Percentiles rank a stretch among this genome's conserved stretches.
These are phyloP conservation scores for Sus cebifrons DNA, from an alignment of 2,797 vertebrate species.

Conservation along the genomic window DNA sequence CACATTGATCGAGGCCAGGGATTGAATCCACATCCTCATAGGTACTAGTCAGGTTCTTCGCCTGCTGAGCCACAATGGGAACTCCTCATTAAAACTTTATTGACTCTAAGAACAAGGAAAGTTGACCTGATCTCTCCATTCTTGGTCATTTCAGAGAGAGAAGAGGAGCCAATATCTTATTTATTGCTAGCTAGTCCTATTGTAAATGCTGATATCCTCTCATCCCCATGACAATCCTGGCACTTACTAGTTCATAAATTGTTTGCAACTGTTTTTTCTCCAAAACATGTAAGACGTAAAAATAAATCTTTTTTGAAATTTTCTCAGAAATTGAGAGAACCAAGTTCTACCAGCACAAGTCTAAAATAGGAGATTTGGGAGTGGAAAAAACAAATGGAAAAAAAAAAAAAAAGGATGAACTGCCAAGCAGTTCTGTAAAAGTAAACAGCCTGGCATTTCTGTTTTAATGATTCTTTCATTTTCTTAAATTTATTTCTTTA, in stretches of 20 bases:
- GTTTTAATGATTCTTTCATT: not conserved
- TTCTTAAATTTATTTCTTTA: not conserved
- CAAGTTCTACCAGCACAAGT: not conserved
- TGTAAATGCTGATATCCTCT: not conserved
- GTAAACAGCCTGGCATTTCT: not conserved
- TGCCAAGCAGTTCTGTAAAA: not conserved
- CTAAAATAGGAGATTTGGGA: not conserved
- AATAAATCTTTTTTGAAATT: not conserved
- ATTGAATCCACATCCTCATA: too few relatives aligned
- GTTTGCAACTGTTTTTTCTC: not conserved
- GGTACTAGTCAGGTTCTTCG: too few relatives aligned
- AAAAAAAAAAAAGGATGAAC: not conserved
- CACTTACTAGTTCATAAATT: not conserved
- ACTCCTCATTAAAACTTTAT: not conserved
- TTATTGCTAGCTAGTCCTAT: not conserved
- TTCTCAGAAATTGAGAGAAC: not conserved
- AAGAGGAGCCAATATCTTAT: not conserved
- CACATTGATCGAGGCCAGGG: too few relatives aligned
- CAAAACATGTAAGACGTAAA: not conserved
- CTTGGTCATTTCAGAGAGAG: not conserved
- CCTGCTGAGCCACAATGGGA: too few relatives aligned
- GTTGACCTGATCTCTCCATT: not conserved
- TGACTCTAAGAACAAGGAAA: not conserved
- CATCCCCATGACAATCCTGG: not conserved
- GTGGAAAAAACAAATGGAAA: not conserved